Evolutionary conservation across 2,797 vertebrate species (phyloP), one percentile per base, ranked within the genome.

Genomic region (Pitangus sulphuratus): DNA sequence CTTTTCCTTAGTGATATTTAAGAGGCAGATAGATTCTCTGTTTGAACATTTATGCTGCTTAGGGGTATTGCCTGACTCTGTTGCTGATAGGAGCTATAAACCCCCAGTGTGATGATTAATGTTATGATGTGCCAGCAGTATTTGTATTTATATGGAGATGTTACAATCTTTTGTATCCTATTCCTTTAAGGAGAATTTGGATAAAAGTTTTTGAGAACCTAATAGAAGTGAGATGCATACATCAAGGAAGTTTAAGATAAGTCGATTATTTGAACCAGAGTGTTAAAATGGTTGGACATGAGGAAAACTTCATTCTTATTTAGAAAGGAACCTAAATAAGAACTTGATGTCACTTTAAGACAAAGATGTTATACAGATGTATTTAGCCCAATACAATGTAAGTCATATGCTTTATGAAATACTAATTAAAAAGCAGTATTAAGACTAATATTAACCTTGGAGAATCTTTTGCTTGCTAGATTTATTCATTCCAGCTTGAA

Each of bases 71-170:
- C 35, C 12, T 79, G 18, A 21, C n/a, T 83, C 47, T 79, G 25
- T 11, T 30, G 42, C 35, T 65, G 35, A 89, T 3, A 35, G 53
- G 13, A 90, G 45, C 28, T 56, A 25, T 65, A 72, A 92, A 71
- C 24, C 91, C 3, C 4, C 39, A 64, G 21, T 0, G 3, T 0
- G 3, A n/a, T 47, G 77, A 42, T 66, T 51, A 61, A 9, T 26
- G 22, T 48, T 76, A 37, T 8, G 6, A 30, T 53, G 5, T 20
- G 24, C 8, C 71, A 87, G 6, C 4, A 54, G 9, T 58, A 26
- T 39, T 25, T 42, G 9, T 53, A 74, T 61, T 81, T 72, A 66
- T 66, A 48, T 33, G 15, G 37, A 64, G 13, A 2, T 3, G 30
- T 60, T 56, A 39, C 15, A 69, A 42, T 33, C 22, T 42, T 83